A percentile compares a stretch with the other conserved stretches of the same genome.
phyloP scores from a whole-genome alignment of 2,888 invertebrate species.

The Lasiommata megera region DNA sequence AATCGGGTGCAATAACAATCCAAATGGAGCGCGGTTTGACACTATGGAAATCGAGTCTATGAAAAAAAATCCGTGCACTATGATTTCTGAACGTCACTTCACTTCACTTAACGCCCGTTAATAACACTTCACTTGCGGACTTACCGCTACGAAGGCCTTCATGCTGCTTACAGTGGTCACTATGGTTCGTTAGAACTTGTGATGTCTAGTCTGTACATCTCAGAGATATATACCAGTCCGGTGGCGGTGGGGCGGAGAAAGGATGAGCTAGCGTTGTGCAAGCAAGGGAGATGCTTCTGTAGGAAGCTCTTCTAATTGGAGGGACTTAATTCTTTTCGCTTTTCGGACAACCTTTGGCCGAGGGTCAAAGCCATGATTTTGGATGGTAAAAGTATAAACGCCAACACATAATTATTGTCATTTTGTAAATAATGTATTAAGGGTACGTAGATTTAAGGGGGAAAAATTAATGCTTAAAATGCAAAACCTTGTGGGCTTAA shows the following conservation, averaged over 20 bases:
- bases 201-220: slow-evolving; percentile 56
- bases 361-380: slow-evolving; percentile 36
- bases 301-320: slow-evolving; percentile 73
- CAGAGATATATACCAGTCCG: slow-evolving; percentile 67
- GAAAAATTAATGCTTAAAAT: no score
- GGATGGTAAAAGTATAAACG: no score
- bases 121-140: slow-evolving; percentile 51
- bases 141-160: slow-evolving; percentile 81
- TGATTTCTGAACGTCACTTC: slow-evolving; percentile 71
- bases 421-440: no score
- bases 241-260: slow-evolving; percentile 76
- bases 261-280: slow-evolving; percentile 72
- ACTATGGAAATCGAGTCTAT: slow-evolving; percentile 29
- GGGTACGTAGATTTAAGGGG: no score
- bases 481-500: no score
- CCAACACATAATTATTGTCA: no score
- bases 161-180: slow-evolving; percentile 76
- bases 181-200: slow-evolving; percentile 72
- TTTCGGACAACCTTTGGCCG: slow-evolving; percentile 39
- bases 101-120: slow-evolving; percentile 44
- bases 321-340: slow-evolving; percentile 54
- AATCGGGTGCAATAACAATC: slow-evolving; percentile 34
- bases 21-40: slow-evolving; percentile 27
- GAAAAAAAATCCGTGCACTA: slow-evolving; percentile 20
- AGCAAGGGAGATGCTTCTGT: slow-evolving; percentile 72